phyloP scores from a whole-genome alignment of 2,113 vertebrate genomes.

The Nannospalax galili region DNA sequence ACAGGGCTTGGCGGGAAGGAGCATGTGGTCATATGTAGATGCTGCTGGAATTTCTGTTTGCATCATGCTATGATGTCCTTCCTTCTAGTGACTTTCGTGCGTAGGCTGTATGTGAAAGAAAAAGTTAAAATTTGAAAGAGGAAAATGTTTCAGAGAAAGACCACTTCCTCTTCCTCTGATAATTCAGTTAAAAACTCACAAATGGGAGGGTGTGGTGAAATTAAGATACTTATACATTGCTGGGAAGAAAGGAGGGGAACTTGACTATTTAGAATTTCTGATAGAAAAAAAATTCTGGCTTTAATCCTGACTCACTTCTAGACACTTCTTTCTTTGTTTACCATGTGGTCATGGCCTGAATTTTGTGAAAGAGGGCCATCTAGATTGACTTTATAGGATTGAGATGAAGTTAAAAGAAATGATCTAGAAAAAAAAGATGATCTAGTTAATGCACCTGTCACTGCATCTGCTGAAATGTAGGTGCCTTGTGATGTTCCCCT shows the following conservation, averaged over 20 bases:
- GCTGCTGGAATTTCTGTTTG: constrained; percentile 79
- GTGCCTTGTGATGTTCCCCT: too few species aligned
- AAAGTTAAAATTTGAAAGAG: constrained; percentile 73
- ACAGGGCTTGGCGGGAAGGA: not conserved
- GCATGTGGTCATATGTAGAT: not conserved
- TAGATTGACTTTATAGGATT: not conserved
- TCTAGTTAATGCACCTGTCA: not conserved
- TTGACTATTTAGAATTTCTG: not conserved
- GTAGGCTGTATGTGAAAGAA: constrained; percentile 75
- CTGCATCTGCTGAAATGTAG: not conserved
- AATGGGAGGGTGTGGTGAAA: not conserved
- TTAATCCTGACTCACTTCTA: not conserved
- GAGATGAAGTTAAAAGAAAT: not conserved
- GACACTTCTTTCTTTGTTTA: not conserved
- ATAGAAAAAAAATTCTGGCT: not conserved
- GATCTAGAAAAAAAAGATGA: too few species aligned
- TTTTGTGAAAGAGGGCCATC: not conserved
- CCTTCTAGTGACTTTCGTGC: constrained; percentile 34
- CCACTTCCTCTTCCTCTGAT: constrained; percentile 62
- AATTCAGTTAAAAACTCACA: constrained; percentile 27
- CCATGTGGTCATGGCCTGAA: not conserved
- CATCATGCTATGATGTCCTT: constrained; percentile 58
- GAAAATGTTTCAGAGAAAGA: constrained; percentile 4
- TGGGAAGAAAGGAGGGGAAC: not conserved
- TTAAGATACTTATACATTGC: not conserved